Percentiles rank a stretch among this genome's conserved stretches.
These are phyloP conservation scores for Thyatira batis DNA, from an alignment of 2,888 invertebrate species.

Conservation along the genomic window DNA sequence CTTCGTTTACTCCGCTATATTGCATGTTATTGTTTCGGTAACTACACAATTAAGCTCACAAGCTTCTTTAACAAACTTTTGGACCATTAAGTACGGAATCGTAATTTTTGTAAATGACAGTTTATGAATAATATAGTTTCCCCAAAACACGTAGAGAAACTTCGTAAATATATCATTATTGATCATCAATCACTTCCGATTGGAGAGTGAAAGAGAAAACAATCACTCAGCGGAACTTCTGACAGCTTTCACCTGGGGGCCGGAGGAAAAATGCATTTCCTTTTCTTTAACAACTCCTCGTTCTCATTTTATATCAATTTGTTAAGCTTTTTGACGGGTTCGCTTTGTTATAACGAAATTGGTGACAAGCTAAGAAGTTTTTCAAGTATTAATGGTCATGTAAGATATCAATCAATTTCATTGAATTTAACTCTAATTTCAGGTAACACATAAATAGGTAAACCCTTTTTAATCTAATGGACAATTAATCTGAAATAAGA, in stretches of 20 bases:
- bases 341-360: background rate
- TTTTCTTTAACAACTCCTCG: conserved; percentile 13
- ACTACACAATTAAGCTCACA: too few species aligned
- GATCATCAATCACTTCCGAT: conserved; percentile 47
- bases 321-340: background rate
- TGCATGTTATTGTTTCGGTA: too few species aligned
- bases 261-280: conserved; percentile 25
- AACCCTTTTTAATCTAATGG: too few species aligned
- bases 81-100: too few species aligned
- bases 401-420: too few species aligned
- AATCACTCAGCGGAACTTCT: conserved; percentile 59
- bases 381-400: too few species aligned
- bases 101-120: background rate
- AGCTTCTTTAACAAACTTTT: too few species aligned
- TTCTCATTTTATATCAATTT: conserved; percentile 2
- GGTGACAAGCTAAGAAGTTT: too few species aligned
- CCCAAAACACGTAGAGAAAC: conserved; percentile 7
- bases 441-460: too few species aligned
- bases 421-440: too few species aligned
- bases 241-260: conserved; percentile 41
- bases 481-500: too few species aligned
- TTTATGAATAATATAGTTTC: conserved; percentile 12
- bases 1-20: too few species aligned
- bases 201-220: conserved; percentile 28
- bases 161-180: conserved; percentile 20